Base-by-base conservation (phyloP, 2,888 invertebrate genomes). In the Mellilla xanthometata region DNA sequence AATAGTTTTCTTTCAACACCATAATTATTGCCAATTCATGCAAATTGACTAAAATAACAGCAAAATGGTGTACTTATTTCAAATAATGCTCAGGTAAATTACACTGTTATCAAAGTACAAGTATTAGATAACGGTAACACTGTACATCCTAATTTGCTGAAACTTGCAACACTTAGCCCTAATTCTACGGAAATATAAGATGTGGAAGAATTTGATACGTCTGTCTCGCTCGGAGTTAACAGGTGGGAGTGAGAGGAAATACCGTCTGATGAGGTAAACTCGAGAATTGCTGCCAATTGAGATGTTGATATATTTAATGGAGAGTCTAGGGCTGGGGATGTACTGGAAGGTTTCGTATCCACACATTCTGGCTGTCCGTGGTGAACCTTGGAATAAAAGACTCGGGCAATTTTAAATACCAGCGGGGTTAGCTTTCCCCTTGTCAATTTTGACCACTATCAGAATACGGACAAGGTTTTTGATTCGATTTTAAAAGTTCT, bases 201-300 rank as follows among this genome's bases (percentile, higher is more conserved):
- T 5, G 28, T 19, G 36, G 5, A 8, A 28, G 45, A 46, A 46
- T 44, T 30, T 39, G 49, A 49, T 49, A 49, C 35, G 35, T 3
- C 7, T 15, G 12, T 38, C 33, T 55, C 48, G 49, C 50, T 52
- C 56, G 57, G 54, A 57, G 54, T 56, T 39, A 47, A 58, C 13
- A 38, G 42, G 81, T 83, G 73, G 83, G 81, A 68, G 67, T 3
- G 66, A 57, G 57, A 80, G 83, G 83, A 84, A 72, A 81, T 72
- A 75, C 67, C 56, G 74, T 73, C 74, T 80, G 76, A 81, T 82
- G 77, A 78, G 67, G 80, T 81, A 81, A 83, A 82, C 65, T 73
- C 63, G 64, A 59, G 44, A 47, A 52, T 55, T 55, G 48, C 23
- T 30, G 12, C 29, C 34, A 47, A 54, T 44, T 54, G 48, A 40